A percentile compares a stretch with the other conserved stretches of the same genome.
Evolutionary conservation across 2,113 vertebrate genomes (phyloP).

Genomic region (Synodontis membranacea): DNA sequence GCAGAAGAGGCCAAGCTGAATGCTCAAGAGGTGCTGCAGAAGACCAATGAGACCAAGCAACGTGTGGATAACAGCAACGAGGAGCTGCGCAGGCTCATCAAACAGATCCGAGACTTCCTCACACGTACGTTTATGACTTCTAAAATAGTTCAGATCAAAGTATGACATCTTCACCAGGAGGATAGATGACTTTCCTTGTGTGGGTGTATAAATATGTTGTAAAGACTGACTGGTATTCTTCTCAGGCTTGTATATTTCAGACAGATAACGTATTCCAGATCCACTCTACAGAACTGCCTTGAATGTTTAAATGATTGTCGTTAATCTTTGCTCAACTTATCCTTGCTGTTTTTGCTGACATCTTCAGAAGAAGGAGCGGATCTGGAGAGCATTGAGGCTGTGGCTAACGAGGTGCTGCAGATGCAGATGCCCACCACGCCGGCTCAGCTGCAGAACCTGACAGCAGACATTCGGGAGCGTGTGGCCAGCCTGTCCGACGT

Average conservation of each 20-base stretch:
- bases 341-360: background rate
- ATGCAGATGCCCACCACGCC: slow-evolving; percentile 97
- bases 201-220: background rate
- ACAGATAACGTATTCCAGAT: background rate
- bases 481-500: slow-evolving; percentile 90
- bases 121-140: slow-evolving; percentile 76
- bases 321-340: background rate
- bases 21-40: slow-evolving; percentile 84
- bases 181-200: background rate
- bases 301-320: background rate
- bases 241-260: background rate
- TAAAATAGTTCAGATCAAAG: background rate
- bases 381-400: slow-evolving; percentile 90
- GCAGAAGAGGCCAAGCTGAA: slow-evolving; percentile 89
- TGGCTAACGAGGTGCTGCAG: slow-evolving; percentile 90
- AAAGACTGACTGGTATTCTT: background rate
- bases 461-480: slow-evolving; percentile 86
- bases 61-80: slow-evolving; percentile 87
- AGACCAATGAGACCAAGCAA: slow-evolving; percentile 87
- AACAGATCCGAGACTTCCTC: slow-evolving; percentile 90
- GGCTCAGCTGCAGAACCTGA: slow-evolving; percentile 87
- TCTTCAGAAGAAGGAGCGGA: slow-evolving; percentile 89
- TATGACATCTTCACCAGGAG: background rate
- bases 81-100: slow-evolving; percentile 88
- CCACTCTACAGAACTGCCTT: background rate